Base-by-base conservation (phyloP, 2,888 invertebrate genomes). In the Ennomos erosarius region DNA sequence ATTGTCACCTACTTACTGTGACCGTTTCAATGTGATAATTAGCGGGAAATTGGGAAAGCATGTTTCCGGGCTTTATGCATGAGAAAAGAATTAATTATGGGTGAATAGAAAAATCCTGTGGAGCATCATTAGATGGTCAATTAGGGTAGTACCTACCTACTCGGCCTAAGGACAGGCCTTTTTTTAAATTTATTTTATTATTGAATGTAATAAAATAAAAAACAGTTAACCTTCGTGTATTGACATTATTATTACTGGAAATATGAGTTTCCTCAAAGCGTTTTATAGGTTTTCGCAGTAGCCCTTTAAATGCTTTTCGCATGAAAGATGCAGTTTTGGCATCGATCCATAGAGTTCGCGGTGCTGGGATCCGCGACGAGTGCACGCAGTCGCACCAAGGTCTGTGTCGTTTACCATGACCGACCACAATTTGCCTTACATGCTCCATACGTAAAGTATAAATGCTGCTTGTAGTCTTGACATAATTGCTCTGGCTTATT, bases 331-430 rank as follows among this genome's bases (percentile, higher is more conserved):
- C 39, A 16, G 50, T 42, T 60, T 63, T 68, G 68, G 55, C 64
- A 60, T 58, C 67, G 57, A 67, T 70, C 62, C 59, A 59, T 40
- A 44, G 39, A 50, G 13, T 12, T 10, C 59, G 62, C 62, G 58
- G 57, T 66, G 59, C 63, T 67, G 67, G 62, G 71, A 64, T 65
- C 44, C 47, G 40, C 59, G 56, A 67, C 61, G 56, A 67, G 64
- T 63, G 65, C 65, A 63, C 60, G 65, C n/a, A n/a, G n/a, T n/a
- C n/a, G n/a, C 61, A 61, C 63, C 76, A 78, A 74, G 74, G 75
- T 67, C 73, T 69, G 65, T 64, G 77, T 65, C 49, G 84, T 74
- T 85, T 52, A 56, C 81, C 81, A 43, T 81, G 81, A 79, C 81
- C 79, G 68, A 59, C 13, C 45, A 46, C 53, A 60, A 10, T 57